phyloP scores from a whole-genome alignment of 2,888 invertebrate species.

The Lycophotia porphyrea region DNA sequence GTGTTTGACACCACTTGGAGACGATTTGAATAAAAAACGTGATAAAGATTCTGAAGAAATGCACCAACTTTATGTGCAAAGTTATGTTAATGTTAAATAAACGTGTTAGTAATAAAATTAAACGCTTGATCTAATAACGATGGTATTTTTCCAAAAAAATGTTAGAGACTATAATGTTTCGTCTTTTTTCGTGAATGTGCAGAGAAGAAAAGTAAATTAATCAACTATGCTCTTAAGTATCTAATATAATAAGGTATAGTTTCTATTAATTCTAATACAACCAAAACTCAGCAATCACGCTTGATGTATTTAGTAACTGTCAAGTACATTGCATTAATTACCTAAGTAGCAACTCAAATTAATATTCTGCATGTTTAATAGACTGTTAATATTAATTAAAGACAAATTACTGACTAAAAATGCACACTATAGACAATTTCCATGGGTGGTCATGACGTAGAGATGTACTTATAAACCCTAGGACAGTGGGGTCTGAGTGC shows the following conservation, averaged over 20 bases:
- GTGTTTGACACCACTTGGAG: slow-evolving; percentile 61
- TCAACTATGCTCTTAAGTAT: neutral
- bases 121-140: neutral
- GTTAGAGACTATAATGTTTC: neutral
- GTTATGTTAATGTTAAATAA: slow-evolving; percentile 3
- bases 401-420: slow-evolving; percentile 2
- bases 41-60: slow-evolving; percentile 15
- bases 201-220: neutral
- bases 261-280: neutral
- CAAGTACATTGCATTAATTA: neutral
- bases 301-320: neutral
- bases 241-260: neutral
- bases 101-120: slow-evolving; percentile 4
- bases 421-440: neutral
- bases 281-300: neutral
- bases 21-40: slow-evolving; percentile 34
- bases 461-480: too few species aligned
- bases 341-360: neutral
- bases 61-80: slow-evolving; percentile 7
- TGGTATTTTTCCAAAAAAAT: neutral
- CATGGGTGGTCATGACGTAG: slow-evolving; percentile 3
- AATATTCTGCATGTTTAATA: slow-evolving; percentile 18
- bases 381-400: slow-evolving; percentile 5
- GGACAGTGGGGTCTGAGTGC: too few species aligned
- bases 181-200: too few species aligned